Conservation (phyloP, 2,113 vertebrate genomes). For the Rhizomys pruinosus region DNA sequence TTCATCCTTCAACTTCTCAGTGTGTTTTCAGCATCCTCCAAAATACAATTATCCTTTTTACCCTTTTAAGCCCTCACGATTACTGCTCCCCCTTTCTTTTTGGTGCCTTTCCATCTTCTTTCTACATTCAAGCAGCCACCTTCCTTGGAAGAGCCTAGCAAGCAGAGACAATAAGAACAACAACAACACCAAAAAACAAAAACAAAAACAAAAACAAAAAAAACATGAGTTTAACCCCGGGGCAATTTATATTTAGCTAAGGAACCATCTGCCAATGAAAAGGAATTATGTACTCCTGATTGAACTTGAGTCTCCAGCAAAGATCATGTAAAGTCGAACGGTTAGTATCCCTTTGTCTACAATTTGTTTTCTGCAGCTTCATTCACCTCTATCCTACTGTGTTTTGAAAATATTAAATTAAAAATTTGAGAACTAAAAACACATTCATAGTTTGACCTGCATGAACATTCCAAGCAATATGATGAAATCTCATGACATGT, state of each 20-base stretch:
- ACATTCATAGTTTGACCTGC: neutral
- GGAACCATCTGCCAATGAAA: neutral
- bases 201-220: too few relatives aligned
- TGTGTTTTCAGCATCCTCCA: neutral
- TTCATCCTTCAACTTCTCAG: neutral
- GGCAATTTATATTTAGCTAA: slow-evolving; percentile 32
- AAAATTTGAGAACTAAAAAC: neutral
- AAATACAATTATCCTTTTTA: too few relatives aligned
- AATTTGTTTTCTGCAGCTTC: neutral
- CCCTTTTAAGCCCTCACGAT: slow-evolving; percentile 29
- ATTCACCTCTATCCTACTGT: neutral
- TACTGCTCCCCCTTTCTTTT: neutral
- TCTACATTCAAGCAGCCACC: neutral
- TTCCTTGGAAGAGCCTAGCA: neutral
- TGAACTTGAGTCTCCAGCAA: slow-evolving; percentile 18
- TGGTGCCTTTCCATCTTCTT: neutral
- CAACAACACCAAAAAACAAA: too few relatives aligned
- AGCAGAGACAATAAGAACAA: neutral
- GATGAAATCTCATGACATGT: neutral
- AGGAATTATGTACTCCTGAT: slow-evolving; percentile 15
- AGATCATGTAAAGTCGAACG: neutral
- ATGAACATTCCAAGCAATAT: neutral
- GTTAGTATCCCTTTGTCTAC: too few relatives aligned
- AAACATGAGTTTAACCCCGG: slow-evolving; percentile 1
- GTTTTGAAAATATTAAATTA: neutral